A percentile compares a stretch with the other conserved stretches of the same genome.
Evolutionary conservation across 2,888 invertebrate genomes (phyloP).

Genomic region (Andricus curvator): DNA sequence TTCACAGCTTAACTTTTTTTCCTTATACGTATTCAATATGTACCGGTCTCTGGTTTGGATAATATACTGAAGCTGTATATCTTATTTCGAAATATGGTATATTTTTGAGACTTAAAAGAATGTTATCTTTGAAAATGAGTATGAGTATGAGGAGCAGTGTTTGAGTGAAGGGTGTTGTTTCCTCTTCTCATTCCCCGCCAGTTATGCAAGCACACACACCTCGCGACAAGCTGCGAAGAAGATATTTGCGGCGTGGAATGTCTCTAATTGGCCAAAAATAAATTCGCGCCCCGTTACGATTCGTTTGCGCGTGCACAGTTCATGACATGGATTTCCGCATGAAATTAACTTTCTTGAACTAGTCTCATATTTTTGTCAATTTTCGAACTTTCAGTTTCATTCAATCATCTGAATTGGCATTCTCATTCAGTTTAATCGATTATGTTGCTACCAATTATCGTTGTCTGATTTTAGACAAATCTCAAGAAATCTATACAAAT

Average conservation of each 20-base stretch:
- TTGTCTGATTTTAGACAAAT: too few relatives aligned
- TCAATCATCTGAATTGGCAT: neutral
- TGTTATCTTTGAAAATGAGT: too few relatives aligned
- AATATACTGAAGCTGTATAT: too few relatives aligned
- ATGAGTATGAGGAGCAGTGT: neutral
- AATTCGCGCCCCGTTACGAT: conserved; percentile 60
- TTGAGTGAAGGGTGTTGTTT: conserved; percentile 39
- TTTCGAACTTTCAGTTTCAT: neutral
- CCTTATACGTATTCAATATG: too few relatives aligned
- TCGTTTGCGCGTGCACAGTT: conserved; percentile 4
- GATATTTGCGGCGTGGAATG: conserved; percentile 71
- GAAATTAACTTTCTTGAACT: neutral
- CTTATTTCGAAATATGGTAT: too few relatives aligned
- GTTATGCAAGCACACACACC: conserved; percentile 66
- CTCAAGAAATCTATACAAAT: too few relatives aligned
- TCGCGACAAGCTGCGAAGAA: conserved; percentile 57
- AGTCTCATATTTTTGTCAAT: neutral
- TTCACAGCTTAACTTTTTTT: too few relatives aligned
- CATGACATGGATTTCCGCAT: conserved; percentile 13
- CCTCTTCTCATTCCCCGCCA: conserved; percentile 59
- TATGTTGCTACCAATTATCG: too few relatives aligned
- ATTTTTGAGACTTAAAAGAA: too few relatives aligned
- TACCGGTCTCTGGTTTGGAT: too few relatives aligned
- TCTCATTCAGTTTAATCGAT: neutral
- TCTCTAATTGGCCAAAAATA: conserved; percentile 75